phyloP scores from a whole-genome alignment of 2,888 invertebrate species.

The Choreutis nemorana region DNA sequence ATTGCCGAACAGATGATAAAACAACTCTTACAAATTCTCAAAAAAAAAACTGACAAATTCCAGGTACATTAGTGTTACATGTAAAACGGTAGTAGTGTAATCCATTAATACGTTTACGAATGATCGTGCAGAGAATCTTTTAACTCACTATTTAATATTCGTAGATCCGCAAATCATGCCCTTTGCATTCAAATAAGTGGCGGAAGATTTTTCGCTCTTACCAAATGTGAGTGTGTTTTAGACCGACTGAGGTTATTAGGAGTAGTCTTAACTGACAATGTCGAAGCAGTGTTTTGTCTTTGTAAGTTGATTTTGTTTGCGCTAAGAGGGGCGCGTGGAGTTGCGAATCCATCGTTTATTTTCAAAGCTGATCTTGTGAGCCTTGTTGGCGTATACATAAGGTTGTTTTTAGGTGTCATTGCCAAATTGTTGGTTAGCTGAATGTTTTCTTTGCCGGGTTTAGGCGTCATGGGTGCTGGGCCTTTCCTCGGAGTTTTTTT shows the following conservation, averaged over 20 bases:
- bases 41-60: no score
- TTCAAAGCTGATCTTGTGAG: constrained; percentile 46
- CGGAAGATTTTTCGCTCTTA: constrained; percentile 41
- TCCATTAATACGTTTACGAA: no score
- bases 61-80: no score
- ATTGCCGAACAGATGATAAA: no score
- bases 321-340: constrained; percentile 46
- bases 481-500: constrained; percentile 31
- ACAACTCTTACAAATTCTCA: no score
- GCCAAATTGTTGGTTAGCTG: constrained; percentile 21
- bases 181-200: constrained; percentile 36
- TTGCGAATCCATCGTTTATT: constrained; percentile 43
- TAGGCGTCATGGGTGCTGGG: constrained; percentile 36
- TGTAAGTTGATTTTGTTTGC: constrained; percentile 37
- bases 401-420: constrained; percentile 34
- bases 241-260: constrained; percentile 39
- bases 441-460: constrained; percentile 46
- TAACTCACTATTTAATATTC: no score
- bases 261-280: constrained; percentile 29
- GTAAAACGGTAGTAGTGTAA: no score
- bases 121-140: no score
- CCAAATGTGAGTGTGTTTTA: constrained; percentile 45
- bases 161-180: background rate
- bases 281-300: constrained; percentile 31
- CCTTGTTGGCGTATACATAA: constrained; percentile 39